phyloP scores from a whole-genome alignment of 1,140 invertebrate genomes.

The Formica selysi region DNA sequence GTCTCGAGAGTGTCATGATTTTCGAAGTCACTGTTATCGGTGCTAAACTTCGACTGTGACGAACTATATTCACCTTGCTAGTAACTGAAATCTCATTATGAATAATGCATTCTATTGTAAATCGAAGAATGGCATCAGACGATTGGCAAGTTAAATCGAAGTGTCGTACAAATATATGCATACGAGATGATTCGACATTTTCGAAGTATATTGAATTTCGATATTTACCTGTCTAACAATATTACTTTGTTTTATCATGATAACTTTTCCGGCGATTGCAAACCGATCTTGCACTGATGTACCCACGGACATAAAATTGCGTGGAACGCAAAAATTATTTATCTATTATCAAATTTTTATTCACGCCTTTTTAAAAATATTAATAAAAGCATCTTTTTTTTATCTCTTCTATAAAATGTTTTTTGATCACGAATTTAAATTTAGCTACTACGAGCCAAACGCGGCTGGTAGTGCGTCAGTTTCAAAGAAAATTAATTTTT shows the following conservation, averaged over 20 bases:
- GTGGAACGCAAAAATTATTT: not conserved
- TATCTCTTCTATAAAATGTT: too few species aligned
- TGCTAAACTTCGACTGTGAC: constrained; percentile 19
- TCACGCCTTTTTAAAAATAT: too few species aligned
- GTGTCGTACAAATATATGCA: not conserved
- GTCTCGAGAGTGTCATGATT: not conserved
- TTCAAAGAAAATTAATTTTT: too few species aligned
- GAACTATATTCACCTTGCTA: not conserved
- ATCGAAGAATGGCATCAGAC: not conserved
- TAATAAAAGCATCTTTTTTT: too few species aligned
- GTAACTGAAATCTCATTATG: constrained; percentile 9
- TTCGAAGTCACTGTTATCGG: not conserved
- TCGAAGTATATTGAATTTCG: not conserved
- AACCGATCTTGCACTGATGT: not conserved
- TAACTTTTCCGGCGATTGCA: not conserved
- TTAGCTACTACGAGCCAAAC: too few species aligned
- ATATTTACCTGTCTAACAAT: not conserved
- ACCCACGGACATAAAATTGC: too few species aligned
- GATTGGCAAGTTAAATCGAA: constrained; percentile 36
- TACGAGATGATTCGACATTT: constrained; percentile 3
- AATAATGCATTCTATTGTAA: constrained; percentile 32
- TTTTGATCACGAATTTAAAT: too few species aligned
- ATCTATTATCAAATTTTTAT: too few species aligned
- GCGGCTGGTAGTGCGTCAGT: too few species aligned
- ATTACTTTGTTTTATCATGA: not conserved